A percentile compares a stretch with the other conserved stretches of the same genome.
Evolutionary conservation across 2,797 vertebrate genomes (phyloP).

Genomic region (Thunnus albacares): DNA sequence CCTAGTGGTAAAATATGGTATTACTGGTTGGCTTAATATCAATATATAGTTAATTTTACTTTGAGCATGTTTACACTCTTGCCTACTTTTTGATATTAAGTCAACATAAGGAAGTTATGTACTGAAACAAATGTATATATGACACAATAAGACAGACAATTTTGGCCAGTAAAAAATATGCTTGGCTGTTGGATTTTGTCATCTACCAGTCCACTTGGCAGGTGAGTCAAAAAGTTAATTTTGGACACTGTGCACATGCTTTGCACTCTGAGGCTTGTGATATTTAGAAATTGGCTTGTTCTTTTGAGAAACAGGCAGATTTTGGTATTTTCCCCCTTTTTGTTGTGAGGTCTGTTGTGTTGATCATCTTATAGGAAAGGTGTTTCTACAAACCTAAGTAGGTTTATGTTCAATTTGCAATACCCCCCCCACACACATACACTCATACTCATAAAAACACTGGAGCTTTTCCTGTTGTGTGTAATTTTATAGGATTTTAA

Average conservation of each 20-base stretch:
- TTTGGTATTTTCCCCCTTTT: conserved; percentile 7
- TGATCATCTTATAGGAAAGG: conserved; percentile 10
- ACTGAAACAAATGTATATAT: no score
- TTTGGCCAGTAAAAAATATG: no score
- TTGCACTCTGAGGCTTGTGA: conserved; percentile 29
- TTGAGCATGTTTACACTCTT: no score
- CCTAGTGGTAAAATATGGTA: no score
- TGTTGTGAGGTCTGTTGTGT: not conserved
- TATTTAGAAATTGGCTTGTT: conserved; percentile 22
- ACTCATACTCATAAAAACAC: conserved; percentile 5
- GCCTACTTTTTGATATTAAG: no score
- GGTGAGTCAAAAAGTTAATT: no score
- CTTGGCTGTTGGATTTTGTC: no score
- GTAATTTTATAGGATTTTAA: conserved; percentile 55
- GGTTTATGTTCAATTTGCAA: conserved; percentile 10
- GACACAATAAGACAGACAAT: no score
- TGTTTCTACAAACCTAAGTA: not conserved
- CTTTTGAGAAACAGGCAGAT: conserved; percentile 12
- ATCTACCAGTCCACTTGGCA: no score
- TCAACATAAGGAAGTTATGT: no score
- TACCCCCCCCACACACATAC: not conserved
- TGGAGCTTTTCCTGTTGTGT: conserved; percentile 45
- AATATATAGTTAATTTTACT: no score
- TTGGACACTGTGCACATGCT: conserved; percentile 18
- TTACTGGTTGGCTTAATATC: no score